These are phyloP conservation scores for Parelbella ahira DNA, from an alignment of 2,888 invertebrate species.

Conservation along the genomic window DNA sequence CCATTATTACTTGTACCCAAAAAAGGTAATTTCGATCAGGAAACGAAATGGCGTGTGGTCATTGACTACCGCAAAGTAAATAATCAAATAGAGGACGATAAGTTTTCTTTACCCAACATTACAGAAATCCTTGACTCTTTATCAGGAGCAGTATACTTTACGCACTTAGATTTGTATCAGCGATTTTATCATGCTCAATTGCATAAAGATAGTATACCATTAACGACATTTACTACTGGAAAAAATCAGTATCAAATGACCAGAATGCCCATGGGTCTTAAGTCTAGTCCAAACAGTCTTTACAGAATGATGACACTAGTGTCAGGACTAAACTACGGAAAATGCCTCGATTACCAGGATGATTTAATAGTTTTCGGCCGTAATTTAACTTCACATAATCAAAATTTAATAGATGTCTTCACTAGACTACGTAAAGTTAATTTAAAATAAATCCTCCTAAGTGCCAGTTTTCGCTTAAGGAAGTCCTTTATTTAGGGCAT, in stretches of 20 bases:
- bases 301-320: background rate
- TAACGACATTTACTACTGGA: background rate
- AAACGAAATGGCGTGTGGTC: background rate
- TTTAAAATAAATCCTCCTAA: conserved; percentile 21
- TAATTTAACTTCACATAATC: background rate
- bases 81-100: background rate
- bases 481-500: conserved; percentile 24
- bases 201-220: background rate
- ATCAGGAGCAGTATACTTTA: conserved; percentile 3
- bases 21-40: background rate
- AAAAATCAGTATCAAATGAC: background rate
- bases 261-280: background rate
- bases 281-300: background rate
- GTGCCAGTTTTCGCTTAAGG: conserved; percentile 16
- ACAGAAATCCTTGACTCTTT: background rate
- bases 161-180: background rate
- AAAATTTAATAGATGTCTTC: conserved; percentile 4
- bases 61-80: background rate
- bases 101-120: background rate
- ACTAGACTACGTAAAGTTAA: background rate
- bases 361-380: conserved; percentile 1
- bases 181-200: background rate
- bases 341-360: background rate
- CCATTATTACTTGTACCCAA: background rate
- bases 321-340: background rate